Evolutionary conservation across 2,888 invertebrate genomes (phyloP).

Genomic region (Oconnorella tubifera): DNA sequence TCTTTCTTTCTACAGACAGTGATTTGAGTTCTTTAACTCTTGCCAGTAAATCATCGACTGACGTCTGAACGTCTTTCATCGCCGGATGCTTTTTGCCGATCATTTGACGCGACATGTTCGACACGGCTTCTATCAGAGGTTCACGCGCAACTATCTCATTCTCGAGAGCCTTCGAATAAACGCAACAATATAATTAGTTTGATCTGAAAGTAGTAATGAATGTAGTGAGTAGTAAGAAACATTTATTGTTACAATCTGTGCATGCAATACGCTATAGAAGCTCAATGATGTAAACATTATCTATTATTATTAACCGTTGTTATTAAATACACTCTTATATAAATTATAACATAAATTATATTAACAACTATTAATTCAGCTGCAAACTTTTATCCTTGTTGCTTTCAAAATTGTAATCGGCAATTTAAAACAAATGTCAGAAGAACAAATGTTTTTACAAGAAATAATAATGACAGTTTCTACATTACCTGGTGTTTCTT

Average conservation of each 20-base stretch:
- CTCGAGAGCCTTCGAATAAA: conserved; percentile 67
- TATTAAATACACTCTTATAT: too few relatives aligned
- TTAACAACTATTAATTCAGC: too few relatives aligned
- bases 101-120: conserved; percentile 73
- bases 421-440: background rate
- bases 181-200: background rate
- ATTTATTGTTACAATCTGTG: too few relatives aligned
- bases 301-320: too few relatives aligned
- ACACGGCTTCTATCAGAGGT: conserved; percentile 72
- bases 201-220: background rate
- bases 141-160: conserved; percentile 83
- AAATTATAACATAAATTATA: too few relatives aligned
- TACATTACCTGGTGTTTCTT: conserved; percentile 78
- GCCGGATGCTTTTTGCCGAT: conserved; percentile 82
- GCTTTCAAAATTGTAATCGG: background rate
- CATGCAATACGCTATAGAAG: too few relatives aligned
- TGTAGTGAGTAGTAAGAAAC: too few relatives aligned
- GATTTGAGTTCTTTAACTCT: conserved; percentile 71
- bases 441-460: background rate
- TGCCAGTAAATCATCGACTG: conserved; percentile 67
- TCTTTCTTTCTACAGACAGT: conserved; percentile 55
- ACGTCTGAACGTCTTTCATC: conserved; percentile 68
- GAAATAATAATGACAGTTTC: background rate
- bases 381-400: background rate
- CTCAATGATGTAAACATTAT: too few relatives aligned